These are phyloP conservation scores for Halcyon malimbica DNA, from an alignment of 2,113 vertebrate species.

Conservation along the genomic window DNA sequence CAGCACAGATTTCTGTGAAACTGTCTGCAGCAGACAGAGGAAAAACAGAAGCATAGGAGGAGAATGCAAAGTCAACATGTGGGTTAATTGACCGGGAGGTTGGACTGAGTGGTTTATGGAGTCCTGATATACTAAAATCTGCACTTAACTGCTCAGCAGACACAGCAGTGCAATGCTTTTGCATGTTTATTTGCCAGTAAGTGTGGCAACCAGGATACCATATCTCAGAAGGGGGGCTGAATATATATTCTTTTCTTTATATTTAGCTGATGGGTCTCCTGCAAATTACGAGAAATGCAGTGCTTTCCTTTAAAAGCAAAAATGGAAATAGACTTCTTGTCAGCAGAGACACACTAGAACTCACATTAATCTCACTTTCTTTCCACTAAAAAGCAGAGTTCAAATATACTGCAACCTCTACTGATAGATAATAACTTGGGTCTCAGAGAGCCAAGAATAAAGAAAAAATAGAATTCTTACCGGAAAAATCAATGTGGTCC, in stretches of 20 bases:
- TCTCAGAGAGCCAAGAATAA: constrained; percentile 40
- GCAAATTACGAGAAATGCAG: constrained; percentile 30
- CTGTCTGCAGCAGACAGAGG: neutral
- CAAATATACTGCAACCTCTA: constrained; percentile 57
- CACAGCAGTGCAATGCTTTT: constrained; percentile 14
- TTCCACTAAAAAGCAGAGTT: constrained; percentile 56
- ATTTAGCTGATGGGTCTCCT: neutral
- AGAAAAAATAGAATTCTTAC: constrained; percentile 33
- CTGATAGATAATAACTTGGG: constrained; percentile 64
- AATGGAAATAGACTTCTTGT: constrained; percentile 55
- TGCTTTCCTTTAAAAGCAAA: constrained; percentile 29
- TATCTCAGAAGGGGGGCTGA: neutral
- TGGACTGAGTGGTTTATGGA: neutral
- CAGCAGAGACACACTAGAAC: constrained; percentile 29
- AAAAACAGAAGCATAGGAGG: neutral
- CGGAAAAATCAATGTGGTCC: neutral
- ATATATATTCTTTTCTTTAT: constrained; percentile 7
- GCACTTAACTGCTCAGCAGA: constrained; percentile 34
- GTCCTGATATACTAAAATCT: neutral
- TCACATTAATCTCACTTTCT: constrained; percentile 53
- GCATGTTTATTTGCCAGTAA: constrained; percentile 27
- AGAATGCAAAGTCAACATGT: constrained; percentile 19
- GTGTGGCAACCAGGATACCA: neutral
- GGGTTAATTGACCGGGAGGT: neutral
- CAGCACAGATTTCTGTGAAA: constrained; percentile 20